These are phyloP conservation scores for Clunio marinus DNA, from an alignment of 2,888 invertebrate genomes.

Conservation along the genomic window DNA sequence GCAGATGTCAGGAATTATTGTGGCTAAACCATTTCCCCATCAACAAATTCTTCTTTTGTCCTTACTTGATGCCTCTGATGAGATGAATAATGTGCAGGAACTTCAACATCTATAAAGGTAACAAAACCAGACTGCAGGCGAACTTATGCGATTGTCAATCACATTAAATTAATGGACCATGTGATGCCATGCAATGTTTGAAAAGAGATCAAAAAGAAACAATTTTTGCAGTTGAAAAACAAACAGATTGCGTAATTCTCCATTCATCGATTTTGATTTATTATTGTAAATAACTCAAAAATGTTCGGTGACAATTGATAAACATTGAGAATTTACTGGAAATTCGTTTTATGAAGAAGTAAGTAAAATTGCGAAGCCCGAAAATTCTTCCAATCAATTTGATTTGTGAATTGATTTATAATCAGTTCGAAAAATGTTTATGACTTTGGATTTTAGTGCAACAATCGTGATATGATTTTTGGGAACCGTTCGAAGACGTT, in stretches of 20 bases:
- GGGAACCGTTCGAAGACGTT: neutral
- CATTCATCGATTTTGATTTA: conserved; percentile 33
- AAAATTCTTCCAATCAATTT: conserved; percentile 10
- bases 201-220: neutral
- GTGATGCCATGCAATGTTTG: conserved; percentile 22
- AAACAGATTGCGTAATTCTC: conserved; percentile 26
- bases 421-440: conserved; percentile 21
- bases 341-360: neutral
- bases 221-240: conserved; percentile 2
- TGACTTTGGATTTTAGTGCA: neutral
- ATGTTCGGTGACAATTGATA: neutral
- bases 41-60: neutral
- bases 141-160: conserved; percentile 24
- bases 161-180: conserved; percentile 33
- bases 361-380: neutral
- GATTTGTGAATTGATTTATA: conserved; percentile 34
- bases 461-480: neutral
- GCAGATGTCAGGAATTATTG: neutral
- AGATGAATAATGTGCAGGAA: neutral
- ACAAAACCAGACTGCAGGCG: neutral
- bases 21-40: no score
- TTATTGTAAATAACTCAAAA: neutral
- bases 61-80: neutral
- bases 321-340: neutral
- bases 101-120: neutral